Conservation (phyloP, 2,113 vertebrate genomes). For the Laticauda laticaudata region DNA sequence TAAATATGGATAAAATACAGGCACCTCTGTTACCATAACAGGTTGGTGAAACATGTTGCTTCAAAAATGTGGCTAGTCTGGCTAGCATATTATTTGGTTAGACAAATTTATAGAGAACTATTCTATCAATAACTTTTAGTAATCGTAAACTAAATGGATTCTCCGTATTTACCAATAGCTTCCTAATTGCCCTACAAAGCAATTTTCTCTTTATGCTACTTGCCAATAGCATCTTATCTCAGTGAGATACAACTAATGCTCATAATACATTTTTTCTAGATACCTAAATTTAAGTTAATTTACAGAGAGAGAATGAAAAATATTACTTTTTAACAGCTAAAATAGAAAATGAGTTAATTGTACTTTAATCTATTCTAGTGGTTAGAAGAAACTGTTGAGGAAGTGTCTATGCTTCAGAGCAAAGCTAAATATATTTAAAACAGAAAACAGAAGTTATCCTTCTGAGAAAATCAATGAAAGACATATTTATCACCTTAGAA, state of each 20-base stretch:
- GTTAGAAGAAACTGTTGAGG: background rate
- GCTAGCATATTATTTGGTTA: background rate
- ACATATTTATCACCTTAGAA: conserved; percentile 5
- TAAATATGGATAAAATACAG: background rate
- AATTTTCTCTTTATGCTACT: background rate
- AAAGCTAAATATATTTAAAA: background rate
- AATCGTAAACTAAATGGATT: background rate
- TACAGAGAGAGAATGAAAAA: background rate
- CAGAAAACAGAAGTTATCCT: background rate
- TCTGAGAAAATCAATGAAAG: background rate
- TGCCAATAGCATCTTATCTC: too few species aligned
- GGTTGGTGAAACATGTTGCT: background rate
- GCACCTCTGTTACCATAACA: background rate
- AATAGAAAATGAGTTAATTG: background rate
- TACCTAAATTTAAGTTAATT: background rate
- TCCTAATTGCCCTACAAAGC: background rate
- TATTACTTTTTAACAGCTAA: background rate
- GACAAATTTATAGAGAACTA: background rate
- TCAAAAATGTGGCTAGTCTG: background rate
- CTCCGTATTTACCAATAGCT: background rate
- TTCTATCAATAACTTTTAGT: background rate
- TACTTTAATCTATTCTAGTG: background rate
- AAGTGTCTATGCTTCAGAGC: background rate
- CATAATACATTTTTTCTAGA: background rate
- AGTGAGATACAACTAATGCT: background rate